Percentiles rank a stretch among this genome's conserved stretches.
These are phyloP conservation scores for Neoaliturus tenellus DNA, from an alignment of 2,888 invertebrate genomes.

Conservation along the genomic window DNA sequence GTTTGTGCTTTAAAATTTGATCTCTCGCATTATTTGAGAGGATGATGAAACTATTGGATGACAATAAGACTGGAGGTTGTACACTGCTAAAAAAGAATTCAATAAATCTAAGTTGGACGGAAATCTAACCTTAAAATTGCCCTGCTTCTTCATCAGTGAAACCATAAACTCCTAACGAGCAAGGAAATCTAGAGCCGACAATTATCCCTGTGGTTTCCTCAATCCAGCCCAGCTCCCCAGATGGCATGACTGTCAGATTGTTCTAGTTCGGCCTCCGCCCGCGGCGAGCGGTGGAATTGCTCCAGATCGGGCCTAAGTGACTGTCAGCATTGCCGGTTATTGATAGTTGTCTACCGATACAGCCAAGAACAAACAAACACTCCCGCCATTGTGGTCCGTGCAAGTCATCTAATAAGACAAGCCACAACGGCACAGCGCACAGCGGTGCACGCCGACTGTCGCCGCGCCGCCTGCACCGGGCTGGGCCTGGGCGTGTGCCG, in stretches of 20 bases:
- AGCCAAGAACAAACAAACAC: constrained; percentile 11
- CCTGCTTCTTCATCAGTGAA: neutral
- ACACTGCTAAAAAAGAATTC: too few species aligned
- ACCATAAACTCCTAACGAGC: neutral
- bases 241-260: neutral
- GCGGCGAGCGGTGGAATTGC: neutral
- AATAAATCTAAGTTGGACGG: too few species aligned
- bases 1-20: too few species aligned
- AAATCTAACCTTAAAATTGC: too few species aligned
- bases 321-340: constrained; percentile 13
- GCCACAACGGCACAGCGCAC: neutral
- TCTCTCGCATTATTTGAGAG: too few species aligned
- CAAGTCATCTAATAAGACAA: constrained; percentile 46
- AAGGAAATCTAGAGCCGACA: neutral
- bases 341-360: neutral
- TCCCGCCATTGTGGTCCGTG: constrained; percentile 11
- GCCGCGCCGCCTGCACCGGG: too few species aligned
- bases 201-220: neutral
- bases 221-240: neutral
- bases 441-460: neutral
- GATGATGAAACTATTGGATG: too few species aligned
- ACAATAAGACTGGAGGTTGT: too few species aligned
- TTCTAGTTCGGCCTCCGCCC: neutral
- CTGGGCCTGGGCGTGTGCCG: too few species aligned
- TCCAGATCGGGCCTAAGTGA: constrained; percentile 11